phyloP scores from a whole-genome alignment of 2,888 invertebrate genomes.

The Xanthia icteritia region DNA sequence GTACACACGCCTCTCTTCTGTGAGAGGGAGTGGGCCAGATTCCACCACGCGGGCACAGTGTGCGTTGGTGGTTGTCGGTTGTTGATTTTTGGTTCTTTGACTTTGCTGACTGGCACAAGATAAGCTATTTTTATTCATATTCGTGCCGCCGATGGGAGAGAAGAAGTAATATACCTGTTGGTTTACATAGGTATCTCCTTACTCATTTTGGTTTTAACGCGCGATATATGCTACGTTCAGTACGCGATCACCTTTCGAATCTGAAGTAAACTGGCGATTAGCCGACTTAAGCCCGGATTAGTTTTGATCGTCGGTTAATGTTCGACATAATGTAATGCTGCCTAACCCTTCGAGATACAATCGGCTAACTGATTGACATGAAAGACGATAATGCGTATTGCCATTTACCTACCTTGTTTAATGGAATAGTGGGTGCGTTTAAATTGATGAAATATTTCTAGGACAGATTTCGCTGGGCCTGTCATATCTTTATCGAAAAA shows the following conservation, averaged over 20 bases:
- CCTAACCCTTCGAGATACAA: constrained; percentile 23
- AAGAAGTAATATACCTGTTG: background rate
- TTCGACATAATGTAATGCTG: constrained; percentile 10
- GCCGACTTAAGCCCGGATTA: constrained; percentile 36
- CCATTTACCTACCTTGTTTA: constrained; percentile 19
- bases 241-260: constrained; percentile 25
- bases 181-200: background rate
- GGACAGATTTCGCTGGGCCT: background rate
- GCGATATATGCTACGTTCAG: background rate
- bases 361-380: constrained; percentile 32
- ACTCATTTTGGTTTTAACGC: background rate
- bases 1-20: background rate
- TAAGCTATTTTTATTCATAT: background rate
- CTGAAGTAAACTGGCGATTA: constrained; percentile 31
- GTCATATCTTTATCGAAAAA: background rate
- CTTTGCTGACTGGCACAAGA: background rate
- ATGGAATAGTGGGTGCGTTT: constrained; percentile 5
- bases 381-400: constrained; percentile 36
- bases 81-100: background rate
- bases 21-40: background rate
- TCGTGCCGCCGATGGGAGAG: background rate
- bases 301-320: constrained; percentile 33
- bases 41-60: background rate
- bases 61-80: background rate
- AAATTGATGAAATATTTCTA: constrained; percentile 30